phyloP scores from a whole-genome alignment of 2,113 vertebrate genomes.

The Hippolais icterina region DNA sequence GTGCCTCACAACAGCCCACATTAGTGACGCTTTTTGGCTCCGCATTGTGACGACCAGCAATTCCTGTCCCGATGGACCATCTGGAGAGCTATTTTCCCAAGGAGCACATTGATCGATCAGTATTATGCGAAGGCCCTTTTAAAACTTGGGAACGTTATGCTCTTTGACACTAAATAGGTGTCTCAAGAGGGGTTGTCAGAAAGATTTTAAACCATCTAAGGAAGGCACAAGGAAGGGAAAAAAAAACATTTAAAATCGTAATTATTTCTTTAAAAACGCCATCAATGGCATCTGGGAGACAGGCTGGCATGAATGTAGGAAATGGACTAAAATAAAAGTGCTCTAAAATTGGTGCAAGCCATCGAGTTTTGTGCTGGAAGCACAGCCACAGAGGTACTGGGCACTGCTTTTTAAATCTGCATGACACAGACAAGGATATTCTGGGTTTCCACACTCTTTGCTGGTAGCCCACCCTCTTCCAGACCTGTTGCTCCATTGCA shows the following conservation, averaged over 20 bases:
- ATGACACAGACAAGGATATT: not conserved
- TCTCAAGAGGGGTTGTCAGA: conserved; percentile 37
- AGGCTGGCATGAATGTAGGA: not conserved
- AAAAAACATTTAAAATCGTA: not conserved
- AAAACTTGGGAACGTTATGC: conserved; percentile 69
- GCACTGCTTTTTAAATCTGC: not conserved
- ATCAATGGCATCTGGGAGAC: not conserved
- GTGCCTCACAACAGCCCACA: conserved; percentile 90
- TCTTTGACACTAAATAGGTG: conserved; percentile 71
- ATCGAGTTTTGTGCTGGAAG: not conserved
- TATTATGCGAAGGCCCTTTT: conserved; percentile 53
- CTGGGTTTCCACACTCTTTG: not conserved
- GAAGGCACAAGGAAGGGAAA: not conserved
- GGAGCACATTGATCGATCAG: conserved; percentile 65
- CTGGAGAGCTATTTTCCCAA: conserved; percentile 81
- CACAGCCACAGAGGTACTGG: not conserved
- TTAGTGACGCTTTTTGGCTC: conserved; percentile 86
- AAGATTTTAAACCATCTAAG: conserved; percentile 56
- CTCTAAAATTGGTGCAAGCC: not conserved
- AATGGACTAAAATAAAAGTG: not conserved
- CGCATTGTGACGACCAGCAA: conserved; percentile 70
- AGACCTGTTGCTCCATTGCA: not conserved
- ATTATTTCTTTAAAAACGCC: conserved; percentile 19
- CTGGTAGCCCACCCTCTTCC: not conserved
- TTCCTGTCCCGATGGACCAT: conserved; percentile 77